These are phyloP conservation scores for Ctenicera cuprea DNA, from an alignment of 2,888 invertebrate genomes.

Conservation along the genomic window DNA sequence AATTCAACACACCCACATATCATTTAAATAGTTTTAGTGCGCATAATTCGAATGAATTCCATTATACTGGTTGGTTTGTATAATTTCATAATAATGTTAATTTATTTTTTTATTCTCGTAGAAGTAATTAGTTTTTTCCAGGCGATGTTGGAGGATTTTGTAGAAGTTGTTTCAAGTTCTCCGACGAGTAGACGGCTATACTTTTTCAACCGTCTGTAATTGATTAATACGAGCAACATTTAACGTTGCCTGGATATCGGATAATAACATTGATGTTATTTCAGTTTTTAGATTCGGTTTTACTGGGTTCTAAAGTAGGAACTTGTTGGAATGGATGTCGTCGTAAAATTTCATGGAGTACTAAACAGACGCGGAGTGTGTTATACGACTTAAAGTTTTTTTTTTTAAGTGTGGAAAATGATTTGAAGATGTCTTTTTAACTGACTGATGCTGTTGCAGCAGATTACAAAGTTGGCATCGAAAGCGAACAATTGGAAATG, in stretches of 20 bases:
- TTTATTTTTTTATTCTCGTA: constrained; percentile 25
- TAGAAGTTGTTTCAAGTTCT: constrained; percentile 37
- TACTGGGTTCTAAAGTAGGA: constrained; percentile 66
- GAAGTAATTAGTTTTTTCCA: constrained; percentile 30
- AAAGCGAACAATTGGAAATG: constrained; percentile 35
- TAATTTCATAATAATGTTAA: constrained; percentile 33
- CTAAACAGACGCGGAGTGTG: constrained; percentile 66
- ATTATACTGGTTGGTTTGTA: constrained; percentile 23
- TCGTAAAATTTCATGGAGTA: constrained; percentile 71
- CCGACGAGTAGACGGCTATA: constrained; percentile 37
- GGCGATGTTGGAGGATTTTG: constrained; percentile 18
- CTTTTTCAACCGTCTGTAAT: constrained; percentile 35
- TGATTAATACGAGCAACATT: constrained; percentile 45
- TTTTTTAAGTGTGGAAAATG: constrained; percentile 60
- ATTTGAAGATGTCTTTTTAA: constrained; percentile 65
- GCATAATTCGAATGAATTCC: constrained; percentile 29
- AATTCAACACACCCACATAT: constrained; percentile 35
- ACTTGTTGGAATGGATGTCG: constrained; percentile 65
- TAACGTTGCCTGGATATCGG: constrained; percentile 50
- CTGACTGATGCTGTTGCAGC: constrained; percentile 56
- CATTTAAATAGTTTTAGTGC: constrained; percentile 25
- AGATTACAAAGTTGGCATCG: constrained; percentile 43
- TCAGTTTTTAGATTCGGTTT: constrained; percentile 62
- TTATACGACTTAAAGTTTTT: constrained; percentile 61
- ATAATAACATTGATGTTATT: constrained; percentile 60